Conservation (phyloP, 2,888 invertebrate species). For the Eupithecia subumbrata region DNA sequence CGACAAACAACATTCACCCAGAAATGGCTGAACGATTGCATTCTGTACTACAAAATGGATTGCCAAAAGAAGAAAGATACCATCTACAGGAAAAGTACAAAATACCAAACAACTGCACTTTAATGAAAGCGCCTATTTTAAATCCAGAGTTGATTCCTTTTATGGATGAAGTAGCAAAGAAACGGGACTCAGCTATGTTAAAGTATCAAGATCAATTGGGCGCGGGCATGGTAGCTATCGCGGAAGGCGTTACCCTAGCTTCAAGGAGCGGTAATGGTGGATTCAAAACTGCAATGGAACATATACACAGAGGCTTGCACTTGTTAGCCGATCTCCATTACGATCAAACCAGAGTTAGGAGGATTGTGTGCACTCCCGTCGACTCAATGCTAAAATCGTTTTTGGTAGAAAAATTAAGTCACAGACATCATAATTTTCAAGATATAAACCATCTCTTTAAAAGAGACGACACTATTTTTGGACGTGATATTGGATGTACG, state of each 20-base stretch:
- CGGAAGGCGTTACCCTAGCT: background rate
- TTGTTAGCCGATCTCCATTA: background rate
- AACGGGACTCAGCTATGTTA: background rate
- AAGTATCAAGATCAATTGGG: constrained; percentile 3
- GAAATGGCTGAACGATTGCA: background rate
- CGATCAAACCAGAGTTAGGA: constrained; percentile 8
- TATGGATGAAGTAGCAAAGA: background rate
- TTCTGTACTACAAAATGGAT: background rate
- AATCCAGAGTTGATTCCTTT: constrained; percentile 7
- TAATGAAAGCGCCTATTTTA: constrained; percentile 11
- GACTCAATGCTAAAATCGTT: background rate
- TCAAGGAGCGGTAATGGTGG: background rate
- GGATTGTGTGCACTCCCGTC: background rate
- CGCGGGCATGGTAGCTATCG: background rate
- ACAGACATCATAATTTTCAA: background rate
- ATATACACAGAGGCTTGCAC: constrained; percentile 4
- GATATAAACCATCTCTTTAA: background rate
- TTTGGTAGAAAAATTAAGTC: background rate
- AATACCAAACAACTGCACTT: constrained; percentile 14
- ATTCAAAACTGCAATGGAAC: background rate
- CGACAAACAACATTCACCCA: background rate
- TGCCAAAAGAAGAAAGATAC: background rate
- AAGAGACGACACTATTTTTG: background rate
- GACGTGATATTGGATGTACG: background rate
- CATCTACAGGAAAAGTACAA: background rate